Evolutionary conservation across 2,888 invertebrate species (phyloP), one percentile per base, ranked within the genome.

Genomic region (Rhabditophanes sp.): DNA sequence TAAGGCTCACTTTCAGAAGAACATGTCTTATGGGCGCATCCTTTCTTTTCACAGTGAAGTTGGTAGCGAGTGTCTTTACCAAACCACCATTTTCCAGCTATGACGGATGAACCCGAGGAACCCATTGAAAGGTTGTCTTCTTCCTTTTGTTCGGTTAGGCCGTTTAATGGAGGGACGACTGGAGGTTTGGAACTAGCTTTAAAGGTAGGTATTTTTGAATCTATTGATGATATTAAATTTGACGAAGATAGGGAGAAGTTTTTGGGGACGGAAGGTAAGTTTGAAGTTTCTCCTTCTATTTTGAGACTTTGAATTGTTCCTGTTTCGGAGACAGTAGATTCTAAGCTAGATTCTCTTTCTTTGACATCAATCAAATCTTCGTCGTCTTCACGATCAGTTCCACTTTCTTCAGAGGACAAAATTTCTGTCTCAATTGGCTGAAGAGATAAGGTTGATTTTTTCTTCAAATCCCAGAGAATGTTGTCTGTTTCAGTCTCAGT

Each of bases 81-180:
- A 28, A 49, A 52, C 61, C 61, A 61, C 61, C 61, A 61, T 18
- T 55, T 37, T n/a, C 57, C 57, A 16, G 56, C 56, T 12, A 60
- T 49, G 16, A 44, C 46, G 3, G 58, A 56, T 12, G 53, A 53
- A 15, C 50, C 48, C 16, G 44, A 48, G 3, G 60, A 58, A 19
- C 47, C 39, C n/a, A 53, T 39, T 18, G 50, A 52, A 39, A 53
- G 26, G 22, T 22, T 21, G 12, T 44, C 37, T 12, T 46, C 42
- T 16, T 41, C 42, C 7, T 30, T 23, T 18, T 35, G 18, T 17
- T 7, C 9, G 29, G 9, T 20, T 12, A 11, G n/a, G 7, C 24
- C 30, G 5, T 30, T 6, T 5, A 24, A 15, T 11, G 30, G 30
- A 30, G 30, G 30, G n/a, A n/a, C n/a, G n/a, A n/a, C n/a, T n/a